A percentile compares a stretch with the other conserved stretches of the same genome.
These are phyloP conservation scores for Neopipo cinnamomea DNA, from an alignment of 2,113 vertebrate genomes.

Conservation along the genomic window DNA sequence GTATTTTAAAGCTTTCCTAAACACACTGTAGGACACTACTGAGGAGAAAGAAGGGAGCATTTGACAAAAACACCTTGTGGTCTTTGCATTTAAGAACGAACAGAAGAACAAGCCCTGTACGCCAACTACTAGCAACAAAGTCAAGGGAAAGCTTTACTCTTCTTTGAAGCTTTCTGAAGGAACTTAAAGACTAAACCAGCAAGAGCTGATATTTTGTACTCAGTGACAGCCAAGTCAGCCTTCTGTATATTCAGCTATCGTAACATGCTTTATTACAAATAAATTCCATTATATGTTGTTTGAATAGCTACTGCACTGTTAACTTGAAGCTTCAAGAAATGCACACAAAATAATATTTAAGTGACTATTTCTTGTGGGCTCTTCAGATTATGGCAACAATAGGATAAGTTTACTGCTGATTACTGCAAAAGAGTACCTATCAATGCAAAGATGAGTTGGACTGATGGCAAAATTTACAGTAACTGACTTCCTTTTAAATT, in stretches of 20 bases:
- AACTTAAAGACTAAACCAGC: not conserved
- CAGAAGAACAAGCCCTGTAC: not conserved
- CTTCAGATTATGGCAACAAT: not conserved
- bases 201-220: not conserved
- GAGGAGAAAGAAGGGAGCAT: not conserved
- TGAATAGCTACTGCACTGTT: not conserved
- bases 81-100: not conserved
- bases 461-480: not conserved
- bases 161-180: not conserved
- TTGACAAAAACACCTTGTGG: not conserved
- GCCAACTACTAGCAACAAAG: not conserved
- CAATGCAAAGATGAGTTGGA: not conserved
- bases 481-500: not conserved
- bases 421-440: not conserved
- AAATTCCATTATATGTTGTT: not conserved
- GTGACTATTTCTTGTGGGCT: not conserved
- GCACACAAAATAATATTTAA: not conserved
- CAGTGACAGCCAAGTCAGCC: not conserved
- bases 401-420: not conserved
- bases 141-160: not conserved
- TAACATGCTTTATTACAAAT: not conserved
- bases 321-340: not conserved
- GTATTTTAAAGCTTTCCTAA: not conserved
- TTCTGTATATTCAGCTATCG: not conserved
- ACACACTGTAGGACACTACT: not conserved